Conservation (phyloP, 1,140 invertebrate genomes). For the Holcopasites calliopsidis region DNA sequence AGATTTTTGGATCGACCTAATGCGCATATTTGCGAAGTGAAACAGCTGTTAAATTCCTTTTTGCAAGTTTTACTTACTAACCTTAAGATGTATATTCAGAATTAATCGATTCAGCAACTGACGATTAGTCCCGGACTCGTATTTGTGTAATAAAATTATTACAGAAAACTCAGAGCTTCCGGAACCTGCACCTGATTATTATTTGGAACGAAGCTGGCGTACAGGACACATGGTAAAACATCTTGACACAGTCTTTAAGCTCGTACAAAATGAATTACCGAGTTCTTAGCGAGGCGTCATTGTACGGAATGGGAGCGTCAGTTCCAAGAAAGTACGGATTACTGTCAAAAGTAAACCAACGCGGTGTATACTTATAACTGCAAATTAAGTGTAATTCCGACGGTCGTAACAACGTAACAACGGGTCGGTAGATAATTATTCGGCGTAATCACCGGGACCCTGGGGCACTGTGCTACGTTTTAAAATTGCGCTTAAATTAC, state of each 20-base stretch:
- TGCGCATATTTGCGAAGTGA: too few species aligned
- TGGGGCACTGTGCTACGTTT: slow-evolving; percentile 29
- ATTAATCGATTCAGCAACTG: too few species aligned
- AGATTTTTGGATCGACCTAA: background rate
- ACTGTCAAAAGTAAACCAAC: slow-evolving; percentile 61
- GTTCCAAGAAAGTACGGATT: slow-evolving; percentile 53
- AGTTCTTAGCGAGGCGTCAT: slow-evolving; percentile 6
- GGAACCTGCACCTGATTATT: too few species aligned
- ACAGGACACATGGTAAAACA: slow-evolving; percentile 12
- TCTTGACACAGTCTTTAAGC: slow-evolving; percentile 7
- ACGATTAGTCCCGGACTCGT: too few species aligned
- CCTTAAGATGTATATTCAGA: too few species aligned
- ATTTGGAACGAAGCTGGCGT: background rate
- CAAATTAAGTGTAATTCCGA: slow-evolving; percentile 62
- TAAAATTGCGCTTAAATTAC: slow-evolving; percentile 61
- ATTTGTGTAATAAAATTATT: too few species aligned
- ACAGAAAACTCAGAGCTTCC: too few species aligned
- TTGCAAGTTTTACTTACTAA: too few species aligned
- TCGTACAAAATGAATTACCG: slow-evolving; percentile 28
- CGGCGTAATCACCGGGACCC: slow-evolving; percentile 41
- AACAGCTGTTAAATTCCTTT: too few species aligned
- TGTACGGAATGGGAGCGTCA: slow-evolving; percentile 27
- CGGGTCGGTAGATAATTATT: slow-evolving; percentile 55
- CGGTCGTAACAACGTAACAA: slow-evolving; percentile 58
- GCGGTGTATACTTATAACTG: slow-evolving; percentile 49